Evolutionary conservation across 2,888 invertebrate genomes (phyloP), one percentile per base, ranked within the genome.

Genomic region (Axea sp.): DNA sequence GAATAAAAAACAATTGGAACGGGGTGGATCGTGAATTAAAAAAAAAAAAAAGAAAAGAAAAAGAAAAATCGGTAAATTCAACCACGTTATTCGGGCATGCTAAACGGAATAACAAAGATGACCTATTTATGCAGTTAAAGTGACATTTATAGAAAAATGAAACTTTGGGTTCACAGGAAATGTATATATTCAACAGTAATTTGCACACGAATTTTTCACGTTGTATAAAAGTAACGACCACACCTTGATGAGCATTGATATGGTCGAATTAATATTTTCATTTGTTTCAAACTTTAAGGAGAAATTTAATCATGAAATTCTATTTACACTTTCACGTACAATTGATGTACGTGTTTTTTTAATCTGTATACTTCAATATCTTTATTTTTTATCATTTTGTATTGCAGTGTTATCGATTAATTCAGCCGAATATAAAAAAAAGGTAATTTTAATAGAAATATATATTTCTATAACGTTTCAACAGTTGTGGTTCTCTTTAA

Each of bases 91-190:
- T 15, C 5, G 11, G 12, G 11, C 30, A 8, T 37, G 9, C 28
- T 26, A 35, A 26, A 35, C 17, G 26, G 28, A 53, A 53, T 53
- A 53, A 28, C 53, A 39, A 53, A 17, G 28, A 39, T 53, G 53
- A 39, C 51, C 53, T 39, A 53, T 53, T 39, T 53, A 26, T 53
- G 53, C 24, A 28, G 53, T 53, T 53, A 53, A 37, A 37, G 39
- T 12, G 39, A 39, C 53, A 53, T 53, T 39, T 39, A 37, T 28
- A 11, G 28, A 28, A 39, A 53, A 53, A 39, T 39, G 53, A 37
- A 53, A 26, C 37, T 53, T 53, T 53, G 8, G 28, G 7, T 3
- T 8, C 8, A 17, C 53, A 37, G 37, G 39, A 53, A 53, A 53
- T 39, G 51, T 51, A 35, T 51, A 5, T 35, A 51, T 15, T 51